Evolutionary conservation across 2,113 vertebrate genomes (phyloP).

Genomic region (Glaucidium brasilianum): DNA sequence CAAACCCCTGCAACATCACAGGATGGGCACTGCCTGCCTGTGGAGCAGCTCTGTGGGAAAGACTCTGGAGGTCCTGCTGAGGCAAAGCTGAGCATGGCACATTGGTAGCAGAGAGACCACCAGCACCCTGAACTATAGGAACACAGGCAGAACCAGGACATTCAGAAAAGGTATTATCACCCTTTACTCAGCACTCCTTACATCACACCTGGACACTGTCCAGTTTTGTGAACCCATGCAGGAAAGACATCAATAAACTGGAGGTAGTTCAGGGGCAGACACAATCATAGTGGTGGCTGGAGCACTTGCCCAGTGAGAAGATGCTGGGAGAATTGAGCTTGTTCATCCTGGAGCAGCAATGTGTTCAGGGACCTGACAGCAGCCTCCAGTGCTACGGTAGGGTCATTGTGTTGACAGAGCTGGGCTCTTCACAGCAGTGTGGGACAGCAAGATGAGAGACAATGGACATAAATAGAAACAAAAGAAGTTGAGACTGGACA

Average conservation of each 20-base stretch:
- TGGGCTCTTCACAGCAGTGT: not conserved
- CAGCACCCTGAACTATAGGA: not conserved
- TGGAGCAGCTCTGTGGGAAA: not conserved
- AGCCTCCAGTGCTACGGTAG: not conserved
- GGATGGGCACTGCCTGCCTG: not conserved
- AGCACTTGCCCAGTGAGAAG: not conserved
- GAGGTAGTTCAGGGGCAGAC: not conserved
- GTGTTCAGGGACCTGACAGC: not conserved
- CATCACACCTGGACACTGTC: not conserved
- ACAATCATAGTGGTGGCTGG: accelerated
- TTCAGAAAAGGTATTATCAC: not conserved
- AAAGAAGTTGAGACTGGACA: not conserved
- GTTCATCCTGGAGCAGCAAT: not conserved
- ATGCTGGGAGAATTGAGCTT: not conserved
- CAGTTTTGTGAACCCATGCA: not conserved
- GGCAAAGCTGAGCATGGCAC: not conserved
- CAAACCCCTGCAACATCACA: not conserved
- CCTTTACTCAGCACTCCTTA: not conserved
- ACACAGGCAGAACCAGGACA: not conserved
- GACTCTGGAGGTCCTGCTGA: not conserved
- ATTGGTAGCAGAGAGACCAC: not conserved
- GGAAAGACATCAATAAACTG: not conserved
- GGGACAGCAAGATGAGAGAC: not conserved
- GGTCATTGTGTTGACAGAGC: not conserved
- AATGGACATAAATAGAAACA: not conserved